Conservation (phyloP, 2,113 vertebrate genomes). For the Corydoras sp. region DNA sequence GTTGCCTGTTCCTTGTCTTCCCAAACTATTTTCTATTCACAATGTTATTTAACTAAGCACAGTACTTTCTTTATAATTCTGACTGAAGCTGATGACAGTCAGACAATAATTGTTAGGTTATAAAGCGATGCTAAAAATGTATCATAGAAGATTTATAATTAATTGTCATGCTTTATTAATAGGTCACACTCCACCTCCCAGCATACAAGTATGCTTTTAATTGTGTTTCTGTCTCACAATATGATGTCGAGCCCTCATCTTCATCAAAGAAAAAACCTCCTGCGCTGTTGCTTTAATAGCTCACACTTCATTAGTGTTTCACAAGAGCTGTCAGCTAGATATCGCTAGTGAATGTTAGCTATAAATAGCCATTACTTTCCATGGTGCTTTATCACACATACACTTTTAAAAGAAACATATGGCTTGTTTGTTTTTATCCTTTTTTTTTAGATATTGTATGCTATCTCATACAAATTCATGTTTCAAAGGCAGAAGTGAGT, state of each 20-base stretch:
- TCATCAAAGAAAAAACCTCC: slow-evolving; percentile 35
- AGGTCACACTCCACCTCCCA: not conserved
- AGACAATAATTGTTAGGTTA: not conserved
- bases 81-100: no score
- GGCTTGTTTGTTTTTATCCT: slow-evolving; percentile 10
- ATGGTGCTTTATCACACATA: slow-evolving; percentile 31
- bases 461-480: not conserved
- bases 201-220: slow-evolving; percentile 9
- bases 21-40: no score
- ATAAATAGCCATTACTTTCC: slow-evolving; percentile 24
- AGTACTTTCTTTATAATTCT: no score
- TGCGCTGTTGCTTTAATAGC: slow-evolving; percentile 41
- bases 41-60: no score
- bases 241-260: slow-evolving; percentile 33
- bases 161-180: not conserved
- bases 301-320: slow-evolving; percentile 51
- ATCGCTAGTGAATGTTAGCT: slow-evolving; percentile 30
- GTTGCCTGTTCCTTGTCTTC: no score
- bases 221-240: slow-evolving; percentile 21
- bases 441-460: slow-evolving; percentile 44
- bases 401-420: slow-evolving; percentile 16
- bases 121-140: not conserved
- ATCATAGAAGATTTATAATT: slow-evolving; percentile 4
- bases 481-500: no score
- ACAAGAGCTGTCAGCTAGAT: slow-evolving; percentile 36